These are phyloP conservation scores for Gryllus longicercus DNA, from an alignment of 2,888 invertebrate genomes.

Conservation along the genomic window DNA sequence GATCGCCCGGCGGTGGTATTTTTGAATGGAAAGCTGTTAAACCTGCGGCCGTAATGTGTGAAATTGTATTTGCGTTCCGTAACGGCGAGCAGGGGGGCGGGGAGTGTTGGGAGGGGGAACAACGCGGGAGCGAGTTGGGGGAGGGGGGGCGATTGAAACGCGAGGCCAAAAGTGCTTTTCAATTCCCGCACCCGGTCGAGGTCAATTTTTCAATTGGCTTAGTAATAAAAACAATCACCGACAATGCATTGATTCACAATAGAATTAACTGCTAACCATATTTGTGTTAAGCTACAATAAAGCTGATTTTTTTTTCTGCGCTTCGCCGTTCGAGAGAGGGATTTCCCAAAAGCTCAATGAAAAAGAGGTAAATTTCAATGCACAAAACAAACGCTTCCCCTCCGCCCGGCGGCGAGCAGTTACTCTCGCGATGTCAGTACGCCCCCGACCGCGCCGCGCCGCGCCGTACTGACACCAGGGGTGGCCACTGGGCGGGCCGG, in stretches of 20 bases:
- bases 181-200: not conserved
- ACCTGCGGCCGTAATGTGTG: too few relatives aligned
- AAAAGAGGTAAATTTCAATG: constrained; percentile 17
- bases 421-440: constrained; percentile 17
- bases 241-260: constrained; percentile 6
- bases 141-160: too few relatives aligned
- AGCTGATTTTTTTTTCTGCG: not conserved
- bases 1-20: too few relatives aligned
- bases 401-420: not conserved
- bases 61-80: too few relatives aligned
- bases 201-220: constrained; percentile 17
- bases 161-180: not conserved
- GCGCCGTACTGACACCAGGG: not conserved
- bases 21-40: too few relatives aligned
- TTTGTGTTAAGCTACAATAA: constrained; percentile 17
- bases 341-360: constrained; percentile 1
- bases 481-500: not conserved
- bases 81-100: too few relatives aligned
- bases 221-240: constrained; percentile 17
- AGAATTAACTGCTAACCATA: not conserved
- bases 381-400: not conserved
- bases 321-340: not conserved
- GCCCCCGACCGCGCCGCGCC: not conserved
- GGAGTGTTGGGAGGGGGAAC: too few relatives aligned
- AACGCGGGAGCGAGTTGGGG: too few relatives aligned